A percentile compares a stretch with the other conserved stretches of the same genome.
Conservation (phyloP, 1,140 invertebrate species). For the Cherax destructor region DNA sequence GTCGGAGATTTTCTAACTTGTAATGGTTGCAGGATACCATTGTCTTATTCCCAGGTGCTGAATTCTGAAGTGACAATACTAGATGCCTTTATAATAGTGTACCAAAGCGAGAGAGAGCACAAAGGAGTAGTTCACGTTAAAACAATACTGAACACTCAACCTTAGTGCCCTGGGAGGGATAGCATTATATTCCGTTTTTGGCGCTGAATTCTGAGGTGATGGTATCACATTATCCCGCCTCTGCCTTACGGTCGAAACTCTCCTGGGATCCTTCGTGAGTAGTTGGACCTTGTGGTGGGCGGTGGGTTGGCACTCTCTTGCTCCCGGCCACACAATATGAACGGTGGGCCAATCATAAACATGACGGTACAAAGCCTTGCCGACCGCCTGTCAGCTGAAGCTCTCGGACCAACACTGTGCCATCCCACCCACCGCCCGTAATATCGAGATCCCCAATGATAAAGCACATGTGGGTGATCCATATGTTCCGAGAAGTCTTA, state of each 20-base stretch:
- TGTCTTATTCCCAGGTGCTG: conserved; percentile 28
- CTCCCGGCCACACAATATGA: conserved; percentile 52
- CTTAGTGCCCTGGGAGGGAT: background rate
- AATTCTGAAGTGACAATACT: conserved; percentile 56
- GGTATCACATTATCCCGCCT: conserved; percentile 51
- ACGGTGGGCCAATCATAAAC: conserved; percentile 65
- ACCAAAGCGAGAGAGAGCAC: background rate
- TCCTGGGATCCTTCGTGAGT: background rate
- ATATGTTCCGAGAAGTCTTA: conserved; percentile 8
- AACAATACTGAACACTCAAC: background rate
- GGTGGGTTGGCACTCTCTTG: conserved; percentile 18
- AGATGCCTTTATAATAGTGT: conserved; percentile 19
- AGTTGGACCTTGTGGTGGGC: background rate
- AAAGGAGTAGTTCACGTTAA: background rate
- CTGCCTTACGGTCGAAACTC: conserved; percentile 10
- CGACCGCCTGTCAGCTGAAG: conserved; percentile 64
- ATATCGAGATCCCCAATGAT: conserved; percentile 49
- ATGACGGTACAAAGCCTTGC: conserved; percentile 63
- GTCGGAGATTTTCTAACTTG: conserved; percentile 41
- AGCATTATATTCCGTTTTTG: conserved; percentile 26
- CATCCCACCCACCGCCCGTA: conserved; percentile 32
- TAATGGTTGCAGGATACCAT: conserved; percentile 9
- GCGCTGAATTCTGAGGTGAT: conserved; percentile 62
- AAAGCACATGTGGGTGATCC: conserved; percentile 54
- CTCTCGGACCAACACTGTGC: conserved; percentile 47